phyloP scores from a whole-genome alignment of 2,113 vertebrate species.

The Grammomys surdaster region DNA sequence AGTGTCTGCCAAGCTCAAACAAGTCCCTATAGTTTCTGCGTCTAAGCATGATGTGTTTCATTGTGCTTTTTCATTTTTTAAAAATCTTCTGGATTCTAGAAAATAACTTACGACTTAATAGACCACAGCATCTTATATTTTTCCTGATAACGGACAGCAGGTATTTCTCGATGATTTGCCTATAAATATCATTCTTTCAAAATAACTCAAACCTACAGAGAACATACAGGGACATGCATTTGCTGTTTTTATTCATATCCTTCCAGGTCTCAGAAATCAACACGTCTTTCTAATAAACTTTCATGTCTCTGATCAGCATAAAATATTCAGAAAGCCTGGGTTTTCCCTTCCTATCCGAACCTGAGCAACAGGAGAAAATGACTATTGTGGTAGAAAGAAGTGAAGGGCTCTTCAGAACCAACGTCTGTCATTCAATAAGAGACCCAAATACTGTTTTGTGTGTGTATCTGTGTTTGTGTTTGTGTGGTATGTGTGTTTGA shows the following conservation, averaged over 20 bases:
- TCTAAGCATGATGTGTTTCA: background rate
- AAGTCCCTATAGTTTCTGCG: background rate
- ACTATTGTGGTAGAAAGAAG: background rate
- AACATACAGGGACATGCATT: background rate
- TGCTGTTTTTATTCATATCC: slow-evolving; percentile 46
- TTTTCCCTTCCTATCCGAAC: background rate
- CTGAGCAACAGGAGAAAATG: background rate
- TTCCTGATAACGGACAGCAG: slow-evolving; percentile 10
- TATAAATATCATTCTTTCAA: background rate
- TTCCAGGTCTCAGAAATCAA: background rate
- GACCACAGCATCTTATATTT: background rate
- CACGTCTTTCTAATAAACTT: background rate
- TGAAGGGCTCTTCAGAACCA: background rate
- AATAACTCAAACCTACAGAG: slow-evolving; percentile 45
- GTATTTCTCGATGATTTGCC: slow-evolving; percentile 14
- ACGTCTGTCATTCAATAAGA: background rate
- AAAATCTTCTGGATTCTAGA: slow-evolving; percentile 26
- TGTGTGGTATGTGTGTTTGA: background rate
- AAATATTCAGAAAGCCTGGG: slow-evolving; percentile 42
- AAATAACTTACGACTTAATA: background rate
- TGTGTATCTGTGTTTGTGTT: background rate
- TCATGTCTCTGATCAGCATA: background rate
- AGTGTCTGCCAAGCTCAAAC: background rate
- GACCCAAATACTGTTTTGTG: background rate
- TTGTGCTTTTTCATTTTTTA: background rate